These are phyloP conservation scores for Trichogramma dendrolimi DNA, from an alignment of 2,888 invertebrate genomes.

Conservation along the genomic window DNA sequence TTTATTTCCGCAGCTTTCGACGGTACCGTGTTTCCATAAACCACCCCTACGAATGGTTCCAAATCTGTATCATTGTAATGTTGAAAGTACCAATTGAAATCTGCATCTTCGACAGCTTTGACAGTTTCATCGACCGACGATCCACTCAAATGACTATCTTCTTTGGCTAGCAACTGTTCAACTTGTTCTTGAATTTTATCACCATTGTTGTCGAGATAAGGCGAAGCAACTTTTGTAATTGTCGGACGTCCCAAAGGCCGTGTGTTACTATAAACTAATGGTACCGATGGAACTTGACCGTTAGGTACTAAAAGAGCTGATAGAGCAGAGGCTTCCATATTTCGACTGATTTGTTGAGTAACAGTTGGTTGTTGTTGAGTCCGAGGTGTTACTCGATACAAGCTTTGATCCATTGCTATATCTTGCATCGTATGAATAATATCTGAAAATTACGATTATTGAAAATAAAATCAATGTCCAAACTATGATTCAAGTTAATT, in stretches of 20 bases:
- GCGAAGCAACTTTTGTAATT: slow-evolving; percentile 60
- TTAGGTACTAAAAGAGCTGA: slow-evolving; percentile 64
- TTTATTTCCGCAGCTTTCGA: no score
- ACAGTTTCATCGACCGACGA: slow-evolving; percentile 44
- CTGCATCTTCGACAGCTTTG: slow-evolving; percentile 54
- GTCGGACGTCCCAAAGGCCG: slow-evolving; percentile 56
- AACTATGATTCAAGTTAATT: not conserved
- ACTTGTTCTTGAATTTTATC: slow-evolving; percentile 14
- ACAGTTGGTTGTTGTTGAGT: not conserved
- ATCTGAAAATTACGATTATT: slow-evolving; percentile 6
- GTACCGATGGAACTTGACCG: slow-evolving; percentile 53
- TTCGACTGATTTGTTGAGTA: slow-evolving; percentile 39
- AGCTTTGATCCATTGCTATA: not conserved
- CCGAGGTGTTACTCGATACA: not conserved
- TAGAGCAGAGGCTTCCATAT: slow-evolving; percentile 54
- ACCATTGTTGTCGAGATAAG: slow-evolving; percentile 37
- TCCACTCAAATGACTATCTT: slow-evolving; percentile 25
- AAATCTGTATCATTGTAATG: slow-evolving; percentile 70
- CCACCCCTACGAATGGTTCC: slow-evolving; percentile 53
- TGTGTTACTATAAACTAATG: slow-evolving; percentile 32
- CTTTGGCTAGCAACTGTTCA: slow-evolving; percentile 16
- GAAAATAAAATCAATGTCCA: not conserved
- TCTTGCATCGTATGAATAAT: not conserved
- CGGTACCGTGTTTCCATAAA: slow-evolving; percentile 29
- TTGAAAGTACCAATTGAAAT: slow-evolving; percentile 81